Conservation (phyloP, 1,140 invertebrate species). For the Pseudomyrmex gracilis region DNA sequence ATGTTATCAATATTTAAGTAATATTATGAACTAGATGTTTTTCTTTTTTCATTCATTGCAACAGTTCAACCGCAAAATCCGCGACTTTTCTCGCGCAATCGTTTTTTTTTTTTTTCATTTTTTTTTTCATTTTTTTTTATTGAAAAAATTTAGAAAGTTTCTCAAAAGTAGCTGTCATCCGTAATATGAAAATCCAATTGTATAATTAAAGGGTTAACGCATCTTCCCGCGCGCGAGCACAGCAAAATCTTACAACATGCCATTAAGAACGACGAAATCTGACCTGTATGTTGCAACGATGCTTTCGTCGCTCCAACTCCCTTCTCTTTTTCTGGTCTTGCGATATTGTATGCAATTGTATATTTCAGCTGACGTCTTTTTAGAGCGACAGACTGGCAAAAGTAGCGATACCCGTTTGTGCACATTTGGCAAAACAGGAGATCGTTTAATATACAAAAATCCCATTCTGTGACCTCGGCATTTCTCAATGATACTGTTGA, state of each 20-base stretch:
- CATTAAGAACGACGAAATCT: conserved; percentile 49
- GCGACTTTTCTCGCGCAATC: too few relatives aligned
- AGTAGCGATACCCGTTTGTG: conserved; percentile 21
- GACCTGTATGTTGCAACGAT: conserved; percentile 7
- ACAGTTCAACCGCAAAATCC: conserved; percentile 3
- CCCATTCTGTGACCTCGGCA: neutral
- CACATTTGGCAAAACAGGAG: conserved; percentile 17
- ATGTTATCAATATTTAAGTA: neutral
- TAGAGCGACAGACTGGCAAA: conserved; percentile 20
- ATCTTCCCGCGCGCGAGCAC: conserved; percentile 52
- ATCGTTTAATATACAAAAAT: conserved; percentile 19
- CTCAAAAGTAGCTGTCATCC: too few relatives aligned
- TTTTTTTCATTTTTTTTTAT: too few relatives aligned
- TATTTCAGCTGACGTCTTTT: neutral
- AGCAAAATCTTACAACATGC: conserved; percentile 18
- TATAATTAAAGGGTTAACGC: conserved; percentile 41
- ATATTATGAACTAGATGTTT: conserved; percentile 10
- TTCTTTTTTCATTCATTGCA: neutral
- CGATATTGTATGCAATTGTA: conserved; percentile 27
- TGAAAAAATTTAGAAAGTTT: too few relatives aligned
- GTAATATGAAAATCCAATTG: conserved; percentile 5
- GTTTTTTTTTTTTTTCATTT: too few relatives aligned
- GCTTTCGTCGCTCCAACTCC: conserved; percentile 4
- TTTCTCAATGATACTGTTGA: conserved; percentile 83
- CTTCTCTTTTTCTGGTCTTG: conserved; percentile 28